phyloP scores from a whole-genome alignment of 2,888 invertebrate species.

The Sussaba pulchella region DNA sequence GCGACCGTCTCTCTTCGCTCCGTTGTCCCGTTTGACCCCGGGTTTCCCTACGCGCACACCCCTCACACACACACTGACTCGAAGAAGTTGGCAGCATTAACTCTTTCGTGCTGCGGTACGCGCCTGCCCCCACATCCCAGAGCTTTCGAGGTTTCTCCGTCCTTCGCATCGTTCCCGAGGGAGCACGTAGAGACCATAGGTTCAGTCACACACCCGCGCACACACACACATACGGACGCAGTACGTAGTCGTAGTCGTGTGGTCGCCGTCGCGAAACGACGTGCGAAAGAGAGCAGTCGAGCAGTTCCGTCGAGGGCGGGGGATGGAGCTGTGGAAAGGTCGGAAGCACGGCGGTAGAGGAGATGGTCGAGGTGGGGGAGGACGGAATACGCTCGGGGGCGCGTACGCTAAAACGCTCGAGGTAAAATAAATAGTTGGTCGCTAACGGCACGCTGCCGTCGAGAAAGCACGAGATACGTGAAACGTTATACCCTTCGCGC shows the following conservation, averaged over 20 bases:
- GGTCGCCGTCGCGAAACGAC: slow-evolving; percentile 35
- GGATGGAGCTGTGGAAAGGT: neutral
- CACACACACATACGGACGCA: slow-evolving; percentile 1
- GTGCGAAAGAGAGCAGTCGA: slow-evolving; percentile 39
- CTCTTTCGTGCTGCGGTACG: slow-evolving; percentile 9
- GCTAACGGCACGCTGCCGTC: slow-evolving; percentile 17
- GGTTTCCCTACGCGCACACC: no score
- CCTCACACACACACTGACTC: no score
- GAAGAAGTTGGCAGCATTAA: neutral
- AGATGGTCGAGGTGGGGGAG: neutral
- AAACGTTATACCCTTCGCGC: slow-evolving; percentile 16
- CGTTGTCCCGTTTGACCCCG: no score
- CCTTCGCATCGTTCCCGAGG: neutral
- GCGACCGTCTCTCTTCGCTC: no score
- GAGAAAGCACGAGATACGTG: slow-evolving; percentile 26
- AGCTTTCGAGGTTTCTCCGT: slow-evolving; percentile 1
- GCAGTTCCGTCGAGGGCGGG: neutral
- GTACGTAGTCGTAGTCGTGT: neutral
- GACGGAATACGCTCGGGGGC: slow-evolving; percentile 41
- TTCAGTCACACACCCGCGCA: neutral
- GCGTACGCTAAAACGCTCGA: slow-evolving; percentile 21
- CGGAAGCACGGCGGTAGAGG: no score
- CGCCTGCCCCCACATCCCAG: neutral
- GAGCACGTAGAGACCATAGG: neutral
- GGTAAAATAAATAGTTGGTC: slow-evolving; percentile 53